phyloP scores from a whole-genome alignment of 2,888 invertebrate genomes.

The Timandra comae region DNA sequence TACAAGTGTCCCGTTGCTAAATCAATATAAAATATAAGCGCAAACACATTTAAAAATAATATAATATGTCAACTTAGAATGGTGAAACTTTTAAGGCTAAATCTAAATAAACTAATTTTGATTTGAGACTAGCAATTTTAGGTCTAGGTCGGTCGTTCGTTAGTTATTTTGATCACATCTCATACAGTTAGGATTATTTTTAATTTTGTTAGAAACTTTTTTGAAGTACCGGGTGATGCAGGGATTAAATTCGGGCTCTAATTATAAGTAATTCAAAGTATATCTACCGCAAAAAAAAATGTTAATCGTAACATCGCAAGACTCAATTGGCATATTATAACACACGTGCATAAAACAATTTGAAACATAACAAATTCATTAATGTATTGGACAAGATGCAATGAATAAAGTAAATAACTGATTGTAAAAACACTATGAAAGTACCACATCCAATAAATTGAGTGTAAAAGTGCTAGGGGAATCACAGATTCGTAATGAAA shows the following conservation, averaged over 20 bases:
- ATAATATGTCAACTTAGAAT: slow-evolving; percentile 3
- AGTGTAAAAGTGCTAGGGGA: too few relatives aligned
- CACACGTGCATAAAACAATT: slow-evolving; percentile 54
- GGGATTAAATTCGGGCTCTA: slow-evolving; percentile 22
- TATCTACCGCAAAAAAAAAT: slow-evolving; percentile 53
- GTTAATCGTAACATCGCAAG: slow-evolving; percentile 25
- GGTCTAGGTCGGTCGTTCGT: slow-evolving; percentile 46
- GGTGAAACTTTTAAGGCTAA: slow-evolving; percentile 3
- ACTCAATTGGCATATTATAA: slow-evolving; percentile 33
- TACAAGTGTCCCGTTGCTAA: not conserved
- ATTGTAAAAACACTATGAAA: too few relatives aligned
- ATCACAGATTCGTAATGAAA: too few relatives aligned
- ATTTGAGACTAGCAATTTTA: slow-evolving; percentile 71
- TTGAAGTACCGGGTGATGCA: too few relatives aligned
- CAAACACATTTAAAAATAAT: slow-evolving; percentile 12
- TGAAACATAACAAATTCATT: too few relatives aligned
- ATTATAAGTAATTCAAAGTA: slow-evolving; percentile 33
- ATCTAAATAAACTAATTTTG: slow-evolving; percentile 19
- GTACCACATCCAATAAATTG: too few relatives aligned
- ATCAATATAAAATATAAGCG: slow-evolving; percentile 17
- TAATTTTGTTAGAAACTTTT: too few relatives aligned
- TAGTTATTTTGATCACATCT: slow-evolving; percentile 23
- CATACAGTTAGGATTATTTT: too few relatives aligned
- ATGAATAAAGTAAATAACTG: too few relatives aligned
- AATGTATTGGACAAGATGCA: too few relatives aligned